phyloP scores from a whole-genome alignment of 2,888 invertebrate genomes.

The Hipparchia semele region DNA sequence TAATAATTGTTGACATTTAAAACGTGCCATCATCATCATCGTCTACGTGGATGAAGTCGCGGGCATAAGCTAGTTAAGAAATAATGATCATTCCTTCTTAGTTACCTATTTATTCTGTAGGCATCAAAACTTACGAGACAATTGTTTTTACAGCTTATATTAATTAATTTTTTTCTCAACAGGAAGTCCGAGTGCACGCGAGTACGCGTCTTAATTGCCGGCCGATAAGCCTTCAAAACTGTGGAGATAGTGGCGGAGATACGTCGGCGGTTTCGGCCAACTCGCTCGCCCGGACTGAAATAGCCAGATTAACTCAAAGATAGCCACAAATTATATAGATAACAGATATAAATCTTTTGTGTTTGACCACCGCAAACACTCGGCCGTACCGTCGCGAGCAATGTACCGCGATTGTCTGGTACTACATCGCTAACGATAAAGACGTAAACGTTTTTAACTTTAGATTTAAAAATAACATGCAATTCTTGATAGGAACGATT shows the following conservation, averaged over 20 bases:
- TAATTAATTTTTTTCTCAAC: background rate
- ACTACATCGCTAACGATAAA: background rate
- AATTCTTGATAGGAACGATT: no score
- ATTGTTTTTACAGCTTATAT: background rate
- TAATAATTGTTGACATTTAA: no score
- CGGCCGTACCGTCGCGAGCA: background rate
- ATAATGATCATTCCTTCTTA: background rate
- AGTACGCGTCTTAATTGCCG: slow-evolving; percentile 6
- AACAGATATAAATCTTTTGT: slow-evolving; percentile 31
- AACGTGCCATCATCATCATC: no score
- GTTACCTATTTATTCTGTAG: background rate
- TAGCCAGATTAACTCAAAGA: slow-evolving; percentile 35
- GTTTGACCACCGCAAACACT: background rate
- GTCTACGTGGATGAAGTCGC: no score
- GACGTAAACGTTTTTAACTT: background rate
- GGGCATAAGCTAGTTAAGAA: background rate
- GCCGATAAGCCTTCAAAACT: slow-evolving; percentile 32
- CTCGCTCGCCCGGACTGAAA: slow-evolving; percentile 32
- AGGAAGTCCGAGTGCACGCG: slow-evolving; percentile 7
- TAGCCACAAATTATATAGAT: slow-evolving; percentile 39
- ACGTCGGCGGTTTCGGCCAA: slow-evolving; percentile 17
- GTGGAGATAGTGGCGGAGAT: slow-evolving; percentile 34
- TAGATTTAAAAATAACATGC: background rate
- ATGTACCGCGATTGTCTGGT: background rate
- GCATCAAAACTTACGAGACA: background rate